Evolutionary conservation across 2,888 invertebrate genomes (phyloP).

Genomic region (Andrena trimmerana): DNA sequence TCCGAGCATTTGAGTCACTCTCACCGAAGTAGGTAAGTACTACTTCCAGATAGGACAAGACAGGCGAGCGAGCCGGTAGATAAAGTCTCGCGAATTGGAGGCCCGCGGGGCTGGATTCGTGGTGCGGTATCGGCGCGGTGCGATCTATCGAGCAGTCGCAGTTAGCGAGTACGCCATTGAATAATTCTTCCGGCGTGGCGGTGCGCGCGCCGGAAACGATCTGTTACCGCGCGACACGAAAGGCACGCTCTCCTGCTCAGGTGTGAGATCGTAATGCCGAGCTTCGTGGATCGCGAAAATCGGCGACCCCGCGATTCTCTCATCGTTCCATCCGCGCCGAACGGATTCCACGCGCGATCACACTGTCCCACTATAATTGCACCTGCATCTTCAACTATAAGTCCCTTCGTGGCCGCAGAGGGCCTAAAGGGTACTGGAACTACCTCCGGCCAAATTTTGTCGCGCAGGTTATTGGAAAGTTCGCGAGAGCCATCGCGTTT

Average conservation of each 20-base stretch:
- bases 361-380: too few species aligned
- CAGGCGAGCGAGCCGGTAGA: background rate
- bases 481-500: background rate
- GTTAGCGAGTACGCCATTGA: constrained; percentile 71
- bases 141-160: constrained; percentile 61
- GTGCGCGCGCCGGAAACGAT: constrained; percentile 77
- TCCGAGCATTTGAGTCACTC: too few species aligned
- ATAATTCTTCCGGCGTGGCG: constrained; percentile 74
- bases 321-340: background rate
- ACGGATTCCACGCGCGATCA: too few species aligned
- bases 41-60: too few species aligned
- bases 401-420: background rate
- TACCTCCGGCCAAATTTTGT: too few species aligned
- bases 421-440: too few species aligned
- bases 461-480: background rate
- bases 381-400: background rate
- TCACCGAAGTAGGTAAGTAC: too few species aligned
- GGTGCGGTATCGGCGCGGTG: constrained; percentile 42
- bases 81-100: background rate
- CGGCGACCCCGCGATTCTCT: background rate
- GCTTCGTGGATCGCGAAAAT: constrained; percentile 45
- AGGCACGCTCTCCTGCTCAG: constrained; percentile 66
- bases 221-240: constrained; percentile 75
- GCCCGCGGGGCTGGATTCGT: constrained; percentile 20
- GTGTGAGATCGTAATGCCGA: constrained; percentile 66